Percentiles rank a stretch among this genome's conserved stretches.
Conservation (phyloP, 2,113 vertebrate species). For the Sander vitreus region DNA sequence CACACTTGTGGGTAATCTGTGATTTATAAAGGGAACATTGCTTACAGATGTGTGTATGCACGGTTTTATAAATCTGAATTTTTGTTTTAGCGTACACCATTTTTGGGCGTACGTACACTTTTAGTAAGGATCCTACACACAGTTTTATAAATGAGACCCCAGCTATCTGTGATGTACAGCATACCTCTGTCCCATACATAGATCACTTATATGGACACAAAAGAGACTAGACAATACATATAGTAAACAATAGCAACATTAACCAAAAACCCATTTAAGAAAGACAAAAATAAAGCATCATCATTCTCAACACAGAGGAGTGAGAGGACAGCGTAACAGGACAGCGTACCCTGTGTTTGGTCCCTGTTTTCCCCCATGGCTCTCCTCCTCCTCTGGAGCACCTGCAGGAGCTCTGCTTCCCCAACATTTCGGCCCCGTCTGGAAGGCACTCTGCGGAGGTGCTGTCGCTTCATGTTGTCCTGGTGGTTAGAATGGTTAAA, state of each 20-base stretch:
- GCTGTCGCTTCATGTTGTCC: constrained; percentile 63
- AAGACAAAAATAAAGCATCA: background rate
- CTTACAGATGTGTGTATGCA: too few relatives aligned
- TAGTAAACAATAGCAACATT: background rate
- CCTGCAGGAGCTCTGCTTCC: constrained; percentile 81
- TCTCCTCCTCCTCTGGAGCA: constrained; percentile 85
- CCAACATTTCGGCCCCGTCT: constrained; percentile 66
- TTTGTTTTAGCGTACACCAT: too few relatives aligned
- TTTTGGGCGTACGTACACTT: too few relatives aligned
- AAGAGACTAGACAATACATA: background rate
- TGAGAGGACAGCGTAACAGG: background rate
- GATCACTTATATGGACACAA: background rate
- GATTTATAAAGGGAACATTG: too few relatives aligned
- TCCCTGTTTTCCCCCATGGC: constrained; percentile 73
- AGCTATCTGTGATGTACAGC: background rate
- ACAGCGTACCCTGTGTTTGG: constrained; percentile 56
- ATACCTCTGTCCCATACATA: background rate
- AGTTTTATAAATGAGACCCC: background rate
- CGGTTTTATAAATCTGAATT: too few relatives aligned
- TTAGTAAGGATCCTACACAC: too few relatives aligned
- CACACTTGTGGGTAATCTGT: too few relatives aligned
- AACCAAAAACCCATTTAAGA: background rate
- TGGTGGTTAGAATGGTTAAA: constrained; percentile 1
- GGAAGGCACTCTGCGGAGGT: constrained; percentile 49
- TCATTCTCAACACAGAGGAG: background rate